Conservation (phyloP, 2,797 vertebrate species). For the Sorex maritimensis region DNA sequence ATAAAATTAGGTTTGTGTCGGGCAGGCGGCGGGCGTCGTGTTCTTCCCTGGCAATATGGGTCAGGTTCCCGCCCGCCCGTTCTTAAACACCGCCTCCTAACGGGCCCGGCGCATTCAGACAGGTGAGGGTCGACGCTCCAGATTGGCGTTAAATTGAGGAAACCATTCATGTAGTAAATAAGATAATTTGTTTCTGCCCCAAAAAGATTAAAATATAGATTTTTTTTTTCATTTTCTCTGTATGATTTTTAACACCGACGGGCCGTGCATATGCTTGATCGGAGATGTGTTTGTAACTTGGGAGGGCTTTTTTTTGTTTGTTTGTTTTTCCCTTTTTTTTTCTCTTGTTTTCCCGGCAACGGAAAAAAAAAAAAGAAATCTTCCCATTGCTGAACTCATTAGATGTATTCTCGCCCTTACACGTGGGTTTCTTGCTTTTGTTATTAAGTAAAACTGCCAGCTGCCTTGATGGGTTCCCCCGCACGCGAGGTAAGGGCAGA, state of each 20-base stretch:
- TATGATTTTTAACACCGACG: constrained; percentile 89
- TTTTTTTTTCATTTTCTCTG: constrained; percentile 83
- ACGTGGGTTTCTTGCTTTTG: constrained; percentile 37
- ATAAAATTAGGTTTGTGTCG: constrained; percentile 90
- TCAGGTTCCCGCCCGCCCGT: constrained; percentile 86
- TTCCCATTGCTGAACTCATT: constrained; percentile 68
- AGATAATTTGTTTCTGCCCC: constrained; percentile 93
- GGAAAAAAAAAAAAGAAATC: not conserved
- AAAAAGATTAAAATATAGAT: constrained; percentile 93
- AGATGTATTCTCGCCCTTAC: constrained; percentile 26
- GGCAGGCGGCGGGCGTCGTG: constrained; percentile 83
- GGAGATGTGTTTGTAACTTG: constrained; percentile 82
- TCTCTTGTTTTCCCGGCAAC: not conserved
- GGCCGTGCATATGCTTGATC: constrained; percentile 81
- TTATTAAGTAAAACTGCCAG: constrained; percentile 58
- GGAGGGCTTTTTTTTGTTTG: constrained; percentile 71
- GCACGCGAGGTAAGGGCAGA: constrained; percentile 8
- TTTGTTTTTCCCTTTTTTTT: not conserved
- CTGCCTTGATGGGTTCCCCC: constrained; percentile 13
- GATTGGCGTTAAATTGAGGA: constrained; percentile 94
- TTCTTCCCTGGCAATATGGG: constrained; percentile 86
- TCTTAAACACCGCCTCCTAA: constrained; percentile 87
- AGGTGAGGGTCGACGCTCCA: constrained; percentile 93
- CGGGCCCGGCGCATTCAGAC: constrained; percentile 91
- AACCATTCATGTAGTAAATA: constrained; percentile 95